Base-by-base conservation (phyloP, 2,888 invertebrate genomes). In the Achlya flavicornis region DNA sequence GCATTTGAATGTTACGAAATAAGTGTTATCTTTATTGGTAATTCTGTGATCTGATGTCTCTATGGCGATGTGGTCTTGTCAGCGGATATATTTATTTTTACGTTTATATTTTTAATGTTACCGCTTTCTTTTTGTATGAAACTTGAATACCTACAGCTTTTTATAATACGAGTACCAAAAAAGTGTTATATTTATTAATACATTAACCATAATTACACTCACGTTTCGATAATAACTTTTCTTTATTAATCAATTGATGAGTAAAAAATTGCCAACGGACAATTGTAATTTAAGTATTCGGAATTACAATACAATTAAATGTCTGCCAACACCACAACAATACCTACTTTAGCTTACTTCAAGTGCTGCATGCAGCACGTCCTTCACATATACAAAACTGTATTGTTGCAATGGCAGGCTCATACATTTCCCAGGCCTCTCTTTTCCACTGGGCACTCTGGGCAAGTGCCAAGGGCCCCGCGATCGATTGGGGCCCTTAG, bases 1-100 rank as follows among this genome's bases (percentile, higher is more conserved):
- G 75, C 70, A 72, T 79, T 78, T 72, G 70, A 77, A 79, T 77
- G 71, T 67, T 68, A 67, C 72, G 69, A 74, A 75, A 75, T 77
- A 77, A 78, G 71, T 76, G 74, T 74, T 79, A 79, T 77, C 70
- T 72, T 64, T 66, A 66, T 74, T 69, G 70, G 67, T 74, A 68
- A 70, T 71, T 69, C 61, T 66, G 67, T 63, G 46, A 46, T n/a
- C 46, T 46, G 58, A 64, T 64, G 32, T 46, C 38, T 58, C 38
- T 41, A 26, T 57, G 58, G n/a, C 48, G 48, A 16, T 16, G 48
- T 14, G 16, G 48, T 48, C 53, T 41, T 38, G 66, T 61, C 63
- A 67, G 41, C 62, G 71, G 71, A 73, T 72, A 64, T 69, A 63
- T 77, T 76, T 26, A 35, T 62, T 76, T 79, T 77, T 74, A 74